Conservation (phyloP, 2,888 invertebrate genomes). For the Drosophila gaucha region DNA sequence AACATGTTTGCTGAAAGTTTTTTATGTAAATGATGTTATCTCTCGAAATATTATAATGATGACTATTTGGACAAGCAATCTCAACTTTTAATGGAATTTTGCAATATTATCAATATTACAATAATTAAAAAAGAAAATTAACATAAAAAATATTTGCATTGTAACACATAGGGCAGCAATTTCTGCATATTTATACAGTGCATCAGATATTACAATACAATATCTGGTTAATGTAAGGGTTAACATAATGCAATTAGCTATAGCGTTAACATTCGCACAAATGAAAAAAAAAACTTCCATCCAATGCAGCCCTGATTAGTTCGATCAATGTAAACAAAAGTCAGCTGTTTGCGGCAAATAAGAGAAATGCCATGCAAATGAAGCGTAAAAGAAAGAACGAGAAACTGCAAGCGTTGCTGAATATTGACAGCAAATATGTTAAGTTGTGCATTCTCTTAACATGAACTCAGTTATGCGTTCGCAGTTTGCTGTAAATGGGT, state of each 20-base stretch:
- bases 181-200: no score
- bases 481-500: not conserved
- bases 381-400: not conserved
- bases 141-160: no score
- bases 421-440: not conserved
- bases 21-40: not conserved
- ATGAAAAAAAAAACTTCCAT: not conserved
- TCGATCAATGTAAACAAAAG: slow-evolving; percentile 36
- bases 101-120: not conserved
- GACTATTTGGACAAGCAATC: not conserved
- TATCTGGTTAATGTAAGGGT: not conserved
- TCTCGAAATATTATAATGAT: not conserved
- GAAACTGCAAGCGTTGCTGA: slow-evolving; percentile 1
- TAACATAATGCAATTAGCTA: not conserved
- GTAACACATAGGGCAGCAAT: no score
- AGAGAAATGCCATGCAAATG: not conserved
- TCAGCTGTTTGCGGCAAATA: slow-evolving; percentile 33
- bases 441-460: slow-evolving; percentile 7
- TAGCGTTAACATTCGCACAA: not conserved
- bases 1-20: not conserved
- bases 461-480: slow-evolving; percentile 3
- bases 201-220: not conserved
- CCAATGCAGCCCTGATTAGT: slow-evolving; percentile 33
- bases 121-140: not conserved
- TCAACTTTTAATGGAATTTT: not conserved